Conservation (phyloP, 2,797 vertebrate genomes). For the Botia almorhae region DNA sequence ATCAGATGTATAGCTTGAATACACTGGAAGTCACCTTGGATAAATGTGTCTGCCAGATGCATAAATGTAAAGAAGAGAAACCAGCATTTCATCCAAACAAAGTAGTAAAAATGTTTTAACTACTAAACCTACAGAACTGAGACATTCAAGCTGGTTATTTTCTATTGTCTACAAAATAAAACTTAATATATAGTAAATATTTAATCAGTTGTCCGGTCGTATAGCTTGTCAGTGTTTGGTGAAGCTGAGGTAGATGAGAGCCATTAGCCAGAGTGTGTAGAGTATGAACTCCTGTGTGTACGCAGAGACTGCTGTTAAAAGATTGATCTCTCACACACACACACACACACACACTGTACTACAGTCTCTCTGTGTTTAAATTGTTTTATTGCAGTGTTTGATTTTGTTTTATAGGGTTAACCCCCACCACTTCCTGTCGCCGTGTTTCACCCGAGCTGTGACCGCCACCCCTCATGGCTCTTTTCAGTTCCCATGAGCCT, state of each 20-base stretch:
- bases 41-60: no score
- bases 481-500: conserved; percentile 15
- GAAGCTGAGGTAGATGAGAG: conserved; percentile 21
- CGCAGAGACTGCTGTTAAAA: conserved; percentile 46
- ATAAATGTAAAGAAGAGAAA: no score
- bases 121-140: no score
- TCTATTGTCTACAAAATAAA: background rate
- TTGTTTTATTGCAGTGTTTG: background rate
- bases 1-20: no score
- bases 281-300: conserved; percentile 14
- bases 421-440: background rate
- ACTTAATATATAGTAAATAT: background rate
- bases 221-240: background rate
- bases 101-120: no score
- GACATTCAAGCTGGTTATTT: no score
- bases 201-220: background rate
- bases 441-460: background rate
- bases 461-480: background rate
- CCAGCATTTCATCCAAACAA: no score
- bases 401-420: background rate
- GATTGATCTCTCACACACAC: conserved; percentile 34
- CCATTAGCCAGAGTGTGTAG: background rate
- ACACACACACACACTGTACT: background rate
- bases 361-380: background rate
- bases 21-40: no score